Base-by-base conservation (phyloP, 2,113 vertebrate species). In the Callipepla squamata region DNA sequence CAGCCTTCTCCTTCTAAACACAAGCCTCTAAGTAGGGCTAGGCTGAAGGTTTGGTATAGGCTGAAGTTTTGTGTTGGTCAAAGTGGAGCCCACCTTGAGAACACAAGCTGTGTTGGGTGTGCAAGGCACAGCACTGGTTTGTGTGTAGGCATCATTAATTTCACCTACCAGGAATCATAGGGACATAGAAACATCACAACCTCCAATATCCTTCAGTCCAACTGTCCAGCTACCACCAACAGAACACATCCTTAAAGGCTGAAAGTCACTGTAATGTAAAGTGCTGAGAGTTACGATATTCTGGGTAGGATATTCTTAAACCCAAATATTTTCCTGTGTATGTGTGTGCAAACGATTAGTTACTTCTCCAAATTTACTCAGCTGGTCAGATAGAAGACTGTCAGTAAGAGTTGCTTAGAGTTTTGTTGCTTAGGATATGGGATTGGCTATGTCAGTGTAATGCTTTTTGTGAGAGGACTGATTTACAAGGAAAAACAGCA, bases 401-500 rank as follows among this genome's bases (percentile, higher is more conserved):
- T 40, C 92, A 83, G 78, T 68, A 53, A 53, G 91, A 21, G 8
- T 74, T 87, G 51, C 3, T 19, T 23, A 55, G 68, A 47, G 72
- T 83, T 93, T 86, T 90, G 26, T 72, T 88, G 83, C 70, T 59
- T 94, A 22, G 12, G 70, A 78, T 72, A 47, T 70, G 76, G 28
- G 72, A 3, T 23, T 68, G 93, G 73, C 47, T 77, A 65, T 1
- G 32, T 83, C 70, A 51, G 42, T 18, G 81, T 28, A 45, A 88
- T 88, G 77, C 73, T 92, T 89, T 75, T 80, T 94, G 51, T 17
- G 68, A 78, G 63, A 63, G 69, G 63, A 50, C 66, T 80, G 92
- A 84, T 93, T 93, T 87, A 87, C 77, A 87, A 86, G 80, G 80
- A 75, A 92, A 92, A 94, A 90, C 88, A 93, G 55, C 42, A 28